phyloP scores from a whole-genome alignment of 1,140 invertebrate genomes.

The Lucilia sericata region DNA sequence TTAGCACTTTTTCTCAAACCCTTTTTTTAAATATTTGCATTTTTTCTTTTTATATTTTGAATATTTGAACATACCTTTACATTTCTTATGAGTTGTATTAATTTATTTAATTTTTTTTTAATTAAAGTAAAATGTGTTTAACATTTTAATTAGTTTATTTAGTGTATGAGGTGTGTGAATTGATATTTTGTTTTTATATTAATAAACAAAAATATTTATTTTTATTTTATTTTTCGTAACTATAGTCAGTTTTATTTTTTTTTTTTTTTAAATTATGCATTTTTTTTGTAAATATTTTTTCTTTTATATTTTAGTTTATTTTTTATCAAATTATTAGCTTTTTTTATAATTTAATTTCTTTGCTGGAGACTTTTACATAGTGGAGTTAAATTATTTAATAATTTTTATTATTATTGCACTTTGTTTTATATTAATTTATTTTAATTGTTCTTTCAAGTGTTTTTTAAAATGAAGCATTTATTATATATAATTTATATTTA shows the following conservation, averaged over 20 bases:
- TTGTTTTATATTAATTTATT: background rate
- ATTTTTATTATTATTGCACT: constrained; percentile 11
- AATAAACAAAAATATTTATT: constrained; percentile 26
- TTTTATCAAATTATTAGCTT: background rate
- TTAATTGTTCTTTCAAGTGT: background rate
- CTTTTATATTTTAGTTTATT: background rate
- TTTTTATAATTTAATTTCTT: background rate
- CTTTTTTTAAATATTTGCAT: background rate
- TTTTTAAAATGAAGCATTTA: background rate
- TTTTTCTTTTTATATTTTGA: constrained; percentile 1
- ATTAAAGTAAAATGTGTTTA: too few relatives aligned
- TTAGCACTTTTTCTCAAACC: constrained; percentile 21
- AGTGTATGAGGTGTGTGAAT: too few relatives aligned
- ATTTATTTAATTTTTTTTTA: too few relatives aligned
- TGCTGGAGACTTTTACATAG: constrained; percentile 35
- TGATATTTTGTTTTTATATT: background rate
- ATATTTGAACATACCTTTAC: constrained; percentile 18
- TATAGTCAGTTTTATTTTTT: constrained; percentile 11
- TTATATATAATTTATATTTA: background rate
- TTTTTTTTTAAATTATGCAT: background rate
- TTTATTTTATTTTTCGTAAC: background rate
- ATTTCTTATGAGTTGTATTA: background rate
- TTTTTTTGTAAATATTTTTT: constrained; percentile 19
- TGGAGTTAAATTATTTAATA: background rate
- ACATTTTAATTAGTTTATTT: too few relatives aligned